Conservation (phyloP, 2,888 invertebrate genomes). For the Zonitis immaculata region DNA sequence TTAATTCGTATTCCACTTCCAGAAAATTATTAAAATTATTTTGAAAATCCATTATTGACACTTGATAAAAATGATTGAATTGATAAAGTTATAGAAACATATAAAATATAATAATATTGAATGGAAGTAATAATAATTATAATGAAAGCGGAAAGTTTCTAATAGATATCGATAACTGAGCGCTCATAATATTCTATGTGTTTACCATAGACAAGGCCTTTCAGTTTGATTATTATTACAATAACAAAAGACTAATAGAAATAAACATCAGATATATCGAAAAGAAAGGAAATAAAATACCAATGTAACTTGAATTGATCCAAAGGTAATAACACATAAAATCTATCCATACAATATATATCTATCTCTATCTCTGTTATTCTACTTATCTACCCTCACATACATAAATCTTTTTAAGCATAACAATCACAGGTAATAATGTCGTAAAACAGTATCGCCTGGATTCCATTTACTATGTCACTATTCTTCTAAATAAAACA, state of each 20-base stretch:
- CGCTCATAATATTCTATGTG: constrained; percentile 7
- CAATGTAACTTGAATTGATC: not conserved
- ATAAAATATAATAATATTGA: not conserved
- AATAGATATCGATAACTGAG: not conserved
- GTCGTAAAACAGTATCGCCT: constrained; percentile 43
- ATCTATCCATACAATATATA: no score
- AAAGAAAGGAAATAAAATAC: not conserved
- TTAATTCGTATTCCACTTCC: constrained; percentile 5
- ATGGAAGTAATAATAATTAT: not conserved
- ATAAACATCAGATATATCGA: constrained; percentile 1
- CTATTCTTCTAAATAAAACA: constrained; percentile 32
- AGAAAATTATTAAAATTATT: not conserved
- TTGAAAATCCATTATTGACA: not conserved
- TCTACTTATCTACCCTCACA: not conserved
- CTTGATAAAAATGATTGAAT: no score
- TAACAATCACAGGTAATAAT: constrained; percentile 50
- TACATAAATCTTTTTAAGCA: constrained; percentile 44
- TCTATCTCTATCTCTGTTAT: not conserved
- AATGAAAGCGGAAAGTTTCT: constrained; percentile 7
- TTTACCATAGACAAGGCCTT: constrained; percentile 13
- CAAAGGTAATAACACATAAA: constrained; percentile 1
- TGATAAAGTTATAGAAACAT: not conserved
- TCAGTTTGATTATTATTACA: constrained; percentile 17
- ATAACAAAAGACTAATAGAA: constrained; percentile 13
- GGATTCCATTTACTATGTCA: constrained; percentile 38